phyloP scores from a whole-genome alignment of 2,113 vertebrate genomes.

The Zosterops lateralis region DNA sequence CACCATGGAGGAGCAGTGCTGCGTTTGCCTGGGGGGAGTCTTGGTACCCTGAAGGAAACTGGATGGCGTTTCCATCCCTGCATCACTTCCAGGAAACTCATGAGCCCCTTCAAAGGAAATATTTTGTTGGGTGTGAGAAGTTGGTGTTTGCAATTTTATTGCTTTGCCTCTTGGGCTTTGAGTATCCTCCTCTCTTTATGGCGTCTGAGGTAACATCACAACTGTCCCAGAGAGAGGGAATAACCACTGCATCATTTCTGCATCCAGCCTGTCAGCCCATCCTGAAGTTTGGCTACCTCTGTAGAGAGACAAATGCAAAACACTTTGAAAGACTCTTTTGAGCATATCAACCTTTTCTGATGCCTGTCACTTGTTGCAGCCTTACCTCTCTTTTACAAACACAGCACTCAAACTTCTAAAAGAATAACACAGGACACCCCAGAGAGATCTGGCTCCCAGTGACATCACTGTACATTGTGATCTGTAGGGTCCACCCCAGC shows the following conservation, averaged over 20 bases:
- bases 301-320: background rate
- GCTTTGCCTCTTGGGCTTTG: background rate
- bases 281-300: background rate
- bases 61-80: background rate
- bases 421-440: background rate
- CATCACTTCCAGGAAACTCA: background rate
- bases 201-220: background rate
- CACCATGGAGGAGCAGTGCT: fast-evolving
- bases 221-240: background rate
- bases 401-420: background rate
- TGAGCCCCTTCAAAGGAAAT: background rate
- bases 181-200: background rate
- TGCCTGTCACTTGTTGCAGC: background rate
- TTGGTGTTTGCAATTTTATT: background rate
- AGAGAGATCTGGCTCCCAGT: background rate
- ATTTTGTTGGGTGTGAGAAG: background rate
- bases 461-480: fast-evolving
- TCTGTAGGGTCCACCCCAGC: background rate
- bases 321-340: background rate
- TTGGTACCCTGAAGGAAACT: background rate
- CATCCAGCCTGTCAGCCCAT: background rate
- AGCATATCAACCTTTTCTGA: background rate
- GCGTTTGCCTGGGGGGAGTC: background rate
- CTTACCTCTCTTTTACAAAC: background rate
- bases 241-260: background rate